These are phyloP conservation scores for Drosophila neutralis DNA, from an alignment of 2,888 invertebrate genomes.

Conservation along the genomic window DNA sequence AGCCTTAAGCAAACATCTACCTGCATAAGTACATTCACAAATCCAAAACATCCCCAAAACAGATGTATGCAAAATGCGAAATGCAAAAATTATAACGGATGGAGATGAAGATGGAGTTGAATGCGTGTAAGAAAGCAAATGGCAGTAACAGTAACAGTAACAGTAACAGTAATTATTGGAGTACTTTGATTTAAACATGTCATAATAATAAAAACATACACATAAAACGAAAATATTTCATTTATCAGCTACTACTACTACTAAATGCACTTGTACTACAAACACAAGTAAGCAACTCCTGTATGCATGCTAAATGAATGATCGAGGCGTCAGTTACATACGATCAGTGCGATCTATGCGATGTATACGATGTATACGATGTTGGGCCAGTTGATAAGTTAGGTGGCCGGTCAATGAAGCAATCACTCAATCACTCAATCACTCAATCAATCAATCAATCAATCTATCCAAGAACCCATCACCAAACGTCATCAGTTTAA, in stretches of 20 bases:
- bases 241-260: conserved; percentile 41
- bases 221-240: conserved; percentile 67
- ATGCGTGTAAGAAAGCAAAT: conserved; percentile 43
- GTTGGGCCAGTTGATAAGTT: conserved; percentile 4
- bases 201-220: conserved; percentile 72
- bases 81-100: conserved; percentile 11
- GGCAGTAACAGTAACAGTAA: conserved; percentile 52
- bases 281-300: conserved; percentile 8
- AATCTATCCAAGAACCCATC: conserved; percentile 14
- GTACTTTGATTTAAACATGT: conserved; percentile 47
- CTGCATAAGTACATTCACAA: conserved; percentile 19
- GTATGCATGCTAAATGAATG: conserved; percentile 15
- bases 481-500: conserved; percentile 1
- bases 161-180: conserved; percentile 52
- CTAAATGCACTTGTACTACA: neutral
- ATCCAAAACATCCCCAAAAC: conserved; percentile 13
- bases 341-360: neutral
- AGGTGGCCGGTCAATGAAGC: conserved; percentile 24
- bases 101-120: conserved; percentile 29
- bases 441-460: conserved; percentile 15
- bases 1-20: conserved; percentile 32
- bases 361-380: neutral
- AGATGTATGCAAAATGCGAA: conserved; percentile 20
- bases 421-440: conserved; percentile 19
- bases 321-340: conserved; percentile 8